Percentiles rank a stretch among this genome's conserved stretches.
Evolutionary conservation across 2,797 vertebrate species (phyloP).

Genomic region (Coregonus ussuriensis): DNA sequence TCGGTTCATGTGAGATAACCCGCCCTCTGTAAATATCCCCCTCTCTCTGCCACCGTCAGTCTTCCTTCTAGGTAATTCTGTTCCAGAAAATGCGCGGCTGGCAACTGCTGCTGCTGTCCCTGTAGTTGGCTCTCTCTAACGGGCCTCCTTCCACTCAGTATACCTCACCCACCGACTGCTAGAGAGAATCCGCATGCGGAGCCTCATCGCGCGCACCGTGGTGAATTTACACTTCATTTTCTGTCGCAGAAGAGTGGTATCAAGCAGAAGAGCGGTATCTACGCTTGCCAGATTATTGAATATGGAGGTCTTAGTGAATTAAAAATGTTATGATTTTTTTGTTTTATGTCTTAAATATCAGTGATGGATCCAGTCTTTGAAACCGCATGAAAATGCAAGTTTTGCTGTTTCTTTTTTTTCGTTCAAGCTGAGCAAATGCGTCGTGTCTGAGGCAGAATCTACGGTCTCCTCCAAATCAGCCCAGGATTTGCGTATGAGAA

Average conservation of each 20-base stretch:
- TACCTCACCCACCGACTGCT: conserved; percentile 60
- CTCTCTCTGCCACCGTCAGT: conserved; percentile 65
- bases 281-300: conserved; percentile 58
- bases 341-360: conserved; percentile 7
- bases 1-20: conserved; percentile 22
- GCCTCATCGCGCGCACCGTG: conserved; percentile 63
- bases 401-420: conserved; percentile 74
- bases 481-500: conserved; percentile 51
- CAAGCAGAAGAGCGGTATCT: conserved; percentile 18
- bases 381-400: conserved; percentile 84
- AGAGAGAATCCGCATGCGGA: conserved; percentile 68
- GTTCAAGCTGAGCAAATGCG: conserved; percentile 66
- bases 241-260: conserved; percentile 46
- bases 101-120: conserved; percentile 73
- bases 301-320: conserved; percentile 67
- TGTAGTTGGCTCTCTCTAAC: conserved; percentile 53
- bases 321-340: conserved; percentile 38
- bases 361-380: conserved; percentile 13
- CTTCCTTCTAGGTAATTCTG: conserved; percentile 76
- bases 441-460: conserved; percentile 62
- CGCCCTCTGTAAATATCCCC: conserved; percentile 23
- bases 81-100: conserved; percentile 82
- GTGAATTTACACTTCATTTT: conserved; percentile 33
- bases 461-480: conserved; percentile 50
- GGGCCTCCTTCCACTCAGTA: conserved; percentile 59